Conservation (phyloP, 2,113 vertebrate species). For the Ardeotis arabs region DNA sequence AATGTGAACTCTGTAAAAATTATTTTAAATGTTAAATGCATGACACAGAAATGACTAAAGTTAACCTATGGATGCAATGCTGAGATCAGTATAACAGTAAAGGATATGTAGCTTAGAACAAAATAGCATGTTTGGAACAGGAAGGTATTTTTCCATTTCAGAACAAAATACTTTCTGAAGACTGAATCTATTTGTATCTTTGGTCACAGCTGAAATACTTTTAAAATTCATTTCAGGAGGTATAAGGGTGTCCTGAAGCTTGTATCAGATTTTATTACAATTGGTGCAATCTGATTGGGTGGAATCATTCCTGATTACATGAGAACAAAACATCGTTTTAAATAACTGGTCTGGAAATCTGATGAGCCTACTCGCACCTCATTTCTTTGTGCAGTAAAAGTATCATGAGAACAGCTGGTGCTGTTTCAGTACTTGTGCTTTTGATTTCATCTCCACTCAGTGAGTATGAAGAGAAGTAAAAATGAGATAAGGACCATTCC, state of each 20-base stretch:
- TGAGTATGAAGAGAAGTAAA: not conserved
- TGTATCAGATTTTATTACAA: not conserved
- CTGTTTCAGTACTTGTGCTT: not conserved
- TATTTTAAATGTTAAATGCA: not conserved
- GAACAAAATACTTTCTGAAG: not conserved
- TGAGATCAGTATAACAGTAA: not conserved
- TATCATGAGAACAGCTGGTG: not conserved
- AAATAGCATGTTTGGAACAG: accelerated
- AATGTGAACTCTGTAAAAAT: not conserved
- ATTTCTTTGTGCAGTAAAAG: not conserved
- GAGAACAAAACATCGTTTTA: not conserved
- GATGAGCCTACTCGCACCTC: not conserved
- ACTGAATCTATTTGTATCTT: not conserved
- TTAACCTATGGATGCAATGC: not conserved
- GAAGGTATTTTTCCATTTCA: not conserved
- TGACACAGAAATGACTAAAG: not conserved
- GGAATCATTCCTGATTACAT: not conserved
- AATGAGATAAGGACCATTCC: not conserved
- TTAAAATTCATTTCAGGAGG: not conserved
- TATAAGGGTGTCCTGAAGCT: not conserved
- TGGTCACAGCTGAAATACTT: not conserved
- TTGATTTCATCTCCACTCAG: not conserved
- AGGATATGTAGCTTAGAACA: not conserved
- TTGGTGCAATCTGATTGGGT: not conserved
- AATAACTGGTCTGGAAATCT: not conserved